Evolutionary conservation across 2,888 invertebrate species (phyloP), one percentile per base, ranked within the genome.

Genomic region (Amblyjoppa fuscipennis): DNA sequence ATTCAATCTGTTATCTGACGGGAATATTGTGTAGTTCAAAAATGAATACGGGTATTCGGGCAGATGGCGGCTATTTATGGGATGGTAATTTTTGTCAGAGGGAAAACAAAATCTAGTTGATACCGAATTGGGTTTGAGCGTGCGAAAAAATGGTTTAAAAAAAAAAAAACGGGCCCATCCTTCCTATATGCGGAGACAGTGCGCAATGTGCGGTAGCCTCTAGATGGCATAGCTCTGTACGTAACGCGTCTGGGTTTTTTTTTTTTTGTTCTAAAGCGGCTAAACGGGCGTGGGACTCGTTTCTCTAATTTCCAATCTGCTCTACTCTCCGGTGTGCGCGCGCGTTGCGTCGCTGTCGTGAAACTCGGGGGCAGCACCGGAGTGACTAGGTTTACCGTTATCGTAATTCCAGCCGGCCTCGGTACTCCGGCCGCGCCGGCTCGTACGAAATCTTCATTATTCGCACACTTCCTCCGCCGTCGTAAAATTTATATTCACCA

Each of bases 371-470:
- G 38, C 56, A 70, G 34, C 56, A 20, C 38, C 61, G 38, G 64
- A 64, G 73, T 49, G 53, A 38, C 73, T 81, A 49, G 53, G 53
- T 81, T 61, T 81, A 85, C 84, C 84, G 84, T 85, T 85, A 85
- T 85, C 74, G 84, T 61, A 74, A 74, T 49, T 83, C 83, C 38
- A 73, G 74, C 75, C 78, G 66, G 64, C 74, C 81, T 69, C 84
- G 74, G 74, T 64, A 74, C 77, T 31, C 56, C 68, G 61, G 16
- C 41, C 56, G 75, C 38, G 34, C 53, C 68, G 70, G 66, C 70
- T 38, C 81, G 74, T 64, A 85, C 78, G 73, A 81, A 81, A 84
- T 84, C 81, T 84, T 68, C 84, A 84, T 64, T 80, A 84, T 80
- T 64, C 51, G 70, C 75, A 80, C 83, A 64, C 75, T 31, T 53